Evolutionary conservation across 2,797 vertebrate species (phyloP).

Genomic region (Meda fulgida): DNA sequence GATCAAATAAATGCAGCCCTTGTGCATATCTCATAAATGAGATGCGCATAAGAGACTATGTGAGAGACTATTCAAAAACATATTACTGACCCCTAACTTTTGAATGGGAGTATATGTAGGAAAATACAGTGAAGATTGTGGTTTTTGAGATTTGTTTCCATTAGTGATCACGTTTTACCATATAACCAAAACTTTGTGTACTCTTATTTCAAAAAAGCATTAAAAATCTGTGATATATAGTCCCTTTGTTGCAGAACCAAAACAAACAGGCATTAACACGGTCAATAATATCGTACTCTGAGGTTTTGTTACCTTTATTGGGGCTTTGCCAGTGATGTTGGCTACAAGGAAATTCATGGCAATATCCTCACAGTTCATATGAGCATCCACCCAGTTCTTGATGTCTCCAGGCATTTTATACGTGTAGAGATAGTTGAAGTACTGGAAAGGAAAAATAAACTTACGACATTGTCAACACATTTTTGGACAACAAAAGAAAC

Average conservation of each 20-base stretch:
- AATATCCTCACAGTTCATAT: slow-evolving; percentile 99
- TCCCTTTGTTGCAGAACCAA: not conserved
- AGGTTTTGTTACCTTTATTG: slow-evolving; percentile 90
- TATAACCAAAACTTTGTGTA: not conserved
- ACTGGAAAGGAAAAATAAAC: slow-evolving; percentile 77
- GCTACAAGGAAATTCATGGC: slow-evolving; percentile 99
- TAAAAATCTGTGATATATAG: not conserved
- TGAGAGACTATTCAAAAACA: not conserved
- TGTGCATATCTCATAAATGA: too few relatives aligned
- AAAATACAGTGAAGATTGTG: not conserved
- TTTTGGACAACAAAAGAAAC: not conserved
- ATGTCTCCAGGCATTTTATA: slow-evolving; percentile 99
- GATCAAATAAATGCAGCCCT: not conserved
- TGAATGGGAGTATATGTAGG: not conserved
- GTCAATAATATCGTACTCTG: not conserved
- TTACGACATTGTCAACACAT: not conserved
- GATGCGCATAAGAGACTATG: too few relatives aligned
- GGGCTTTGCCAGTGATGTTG: slow-evolving; percentile 96
- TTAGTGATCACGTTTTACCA: not conserved
- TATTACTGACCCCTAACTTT: not conserved
- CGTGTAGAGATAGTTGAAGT: slow-evolving; percentile 98
- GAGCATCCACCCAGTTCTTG: slow-evolving; percentile 99
- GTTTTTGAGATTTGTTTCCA: not conserved
- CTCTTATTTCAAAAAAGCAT: not conserved
- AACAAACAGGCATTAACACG: not conserved